Evolutionary conservation across 2,888 invertebrate species (phyloP).

Genomic region (Endomychus coccineus): DNA sequence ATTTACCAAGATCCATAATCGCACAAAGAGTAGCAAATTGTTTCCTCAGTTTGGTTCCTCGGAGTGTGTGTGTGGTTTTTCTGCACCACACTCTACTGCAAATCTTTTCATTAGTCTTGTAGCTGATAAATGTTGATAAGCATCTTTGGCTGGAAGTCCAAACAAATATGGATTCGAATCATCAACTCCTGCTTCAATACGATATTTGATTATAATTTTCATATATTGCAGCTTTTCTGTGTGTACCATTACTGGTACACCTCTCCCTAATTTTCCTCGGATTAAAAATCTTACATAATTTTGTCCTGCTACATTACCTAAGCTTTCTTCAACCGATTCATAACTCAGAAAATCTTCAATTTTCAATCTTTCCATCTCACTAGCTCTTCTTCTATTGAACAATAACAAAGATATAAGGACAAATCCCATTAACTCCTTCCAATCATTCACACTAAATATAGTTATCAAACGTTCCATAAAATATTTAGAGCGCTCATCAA

Average conservation of each 20-base stretch:
- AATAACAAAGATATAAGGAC: too few relatives aligned
- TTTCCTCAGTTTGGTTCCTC: slow-evolving; percentile 4
- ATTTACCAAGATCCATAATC: slow-evolving; percentile 2
- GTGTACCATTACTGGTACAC: slow-evolving; percentile 1
- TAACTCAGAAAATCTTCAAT: neutral
- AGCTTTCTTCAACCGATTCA: neutral
- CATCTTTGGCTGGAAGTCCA: neutral
- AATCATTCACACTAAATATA: too few relatives aligned
- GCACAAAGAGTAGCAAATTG: slow-evolving; percentile 1
- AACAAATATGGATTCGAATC: slow-evolving; percentile 2
- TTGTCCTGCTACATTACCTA: neutral
- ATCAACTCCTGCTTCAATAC: neutral
- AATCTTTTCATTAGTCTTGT: slow-evolving; percentile 1
- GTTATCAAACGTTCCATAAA: too few relatives aligned
- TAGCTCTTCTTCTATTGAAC: slow-evolving; percentile 1
- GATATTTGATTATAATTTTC: neutral
- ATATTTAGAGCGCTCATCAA: too few relatives aligned
- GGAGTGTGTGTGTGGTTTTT: slow-evolving; percentile 1
- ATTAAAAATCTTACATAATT: slow-evolving; percentile 5
- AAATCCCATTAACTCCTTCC: too few relatives aligned
- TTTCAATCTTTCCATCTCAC: slow-evolving; percentile 5
- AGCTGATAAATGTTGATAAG: slow-evolving; percentile 1
- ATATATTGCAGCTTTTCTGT: neutral
- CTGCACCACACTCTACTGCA: slow-evolving; percentile 1
- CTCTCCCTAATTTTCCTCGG: slow-evolving; percentile 1